phyloP scores from a whole-genome alignment of 2,113 vertebrate genomes.

The Carollia perspicillata region DNA sequence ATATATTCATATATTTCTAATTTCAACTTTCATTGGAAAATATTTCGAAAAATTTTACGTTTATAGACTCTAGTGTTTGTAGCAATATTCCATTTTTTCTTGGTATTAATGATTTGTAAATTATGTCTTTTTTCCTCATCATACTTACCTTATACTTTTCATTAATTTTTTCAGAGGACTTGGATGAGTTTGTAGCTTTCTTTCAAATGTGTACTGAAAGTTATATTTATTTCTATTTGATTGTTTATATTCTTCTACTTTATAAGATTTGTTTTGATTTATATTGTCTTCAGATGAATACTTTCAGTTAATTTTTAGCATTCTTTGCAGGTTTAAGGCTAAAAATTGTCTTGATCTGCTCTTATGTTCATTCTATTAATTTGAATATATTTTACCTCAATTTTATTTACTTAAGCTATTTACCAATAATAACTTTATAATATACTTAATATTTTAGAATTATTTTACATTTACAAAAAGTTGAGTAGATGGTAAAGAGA shows the following conservation, averaged over 20 bases:
- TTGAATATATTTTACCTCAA: neutral
- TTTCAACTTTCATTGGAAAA: neutral
- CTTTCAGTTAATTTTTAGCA: neutral
- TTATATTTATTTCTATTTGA: neutral
- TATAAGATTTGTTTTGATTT: neutral
- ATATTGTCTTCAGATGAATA: neutral
- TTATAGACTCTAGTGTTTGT: neutral
- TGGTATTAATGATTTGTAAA: neutral
- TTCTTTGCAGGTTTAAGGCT: neutral
- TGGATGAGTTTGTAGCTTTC: neutral
- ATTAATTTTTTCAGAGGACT: neutral
- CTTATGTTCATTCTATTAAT: neutral
- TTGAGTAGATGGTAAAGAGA: neutral
- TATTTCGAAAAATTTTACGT: neutral
- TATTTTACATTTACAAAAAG: neutral
- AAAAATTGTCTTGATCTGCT: neutral
- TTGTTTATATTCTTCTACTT: neutral
- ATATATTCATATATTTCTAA: neutral
- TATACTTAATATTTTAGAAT: neutral
- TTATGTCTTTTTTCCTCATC: neutral
- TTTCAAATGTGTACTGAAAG: neutral
- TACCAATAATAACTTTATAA: neutral
- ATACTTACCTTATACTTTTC: neutral
- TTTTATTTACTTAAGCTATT: neutral
- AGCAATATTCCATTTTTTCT: neutral